Evolutionary conservation across 2,888 invertebrate genomes (phyloP).

Genomic region (Mylabris sibirica): DNA sequence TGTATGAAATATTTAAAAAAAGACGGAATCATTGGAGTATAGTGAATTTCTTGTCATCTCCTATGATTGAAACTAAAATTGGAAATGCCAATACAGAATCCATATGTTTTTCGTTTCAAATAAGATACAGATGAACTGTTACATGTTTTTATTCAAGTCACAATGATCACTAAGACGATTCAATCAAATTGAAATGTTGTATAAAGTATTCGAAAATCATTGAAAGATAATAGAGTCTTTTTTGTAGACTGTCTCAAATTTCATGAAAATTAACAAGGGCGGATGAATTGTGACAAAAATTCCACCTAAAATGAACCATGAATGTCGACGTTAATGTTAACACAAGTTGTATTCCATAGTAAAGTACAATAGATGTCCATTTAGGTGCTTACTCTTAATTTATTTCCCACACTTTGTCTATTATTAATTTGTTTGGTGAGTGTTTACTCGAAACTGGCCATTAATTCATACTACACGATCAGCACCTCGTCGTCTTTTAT

Average conservation of each 20-base stretch:
- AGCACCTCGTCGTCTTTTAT: neutral
- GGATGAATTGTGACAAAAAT: neutral
- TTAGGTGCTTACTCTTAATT: constrained; percentile 15
- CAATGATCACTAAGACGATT: neutral
- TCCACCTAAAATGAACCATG: neutral
- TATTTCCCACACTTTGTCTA: constrained; percentile 14
- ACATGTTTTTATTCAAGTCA: neutral
- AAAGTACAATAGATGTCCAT: neutral
- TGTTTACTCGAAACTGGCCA: neutral
- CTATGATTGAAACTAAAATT: neutral
- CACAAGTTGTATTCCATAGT: neutral
- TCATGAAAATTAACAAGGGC: neutral
- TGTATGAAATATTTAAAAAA: neutral
- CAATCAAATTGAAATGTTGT: neutral
- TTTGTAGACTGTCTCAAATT: neutral
- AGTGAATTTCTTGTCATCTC: constrained; percentile 1
- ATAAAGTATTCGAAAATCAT: neutral
- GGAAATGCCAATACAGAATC: neutral
- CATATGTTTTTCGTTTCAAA: neutral
- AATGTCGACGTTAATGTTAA: neutral
- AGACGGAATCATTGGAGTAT: neutral
- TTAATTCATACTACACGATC: neutral
- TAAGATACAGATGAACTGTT: neutral
- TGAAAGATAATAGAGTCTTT: neutral
- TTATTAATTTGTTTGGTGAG: constrained; percentile 20